Conservation (phyloP, 2,888 invertebrate species). For the Agrochola litura region DNA sequence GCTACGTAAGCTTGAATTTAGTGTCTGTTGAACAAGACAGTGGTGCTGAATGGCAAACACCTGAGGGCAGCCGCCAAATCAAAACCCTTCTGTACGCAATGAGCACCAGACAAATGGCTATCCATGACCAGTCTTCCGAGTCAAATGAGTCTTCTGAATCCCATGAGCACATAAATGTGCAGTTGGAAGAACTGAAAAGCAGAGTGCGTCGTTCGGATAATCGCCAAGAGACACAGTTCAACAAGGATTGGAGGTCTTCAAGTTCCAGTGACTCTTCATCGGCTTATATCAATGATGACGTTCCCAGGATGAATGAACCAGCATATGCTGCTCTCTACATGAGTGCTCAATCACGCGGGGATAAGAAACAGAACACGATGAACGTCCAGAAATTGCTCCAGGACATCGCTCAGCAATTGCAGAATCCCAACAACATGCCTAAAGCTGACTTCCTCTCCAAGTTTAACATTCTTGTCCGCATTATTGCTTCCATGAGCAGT, state of each 20-base stretch:
- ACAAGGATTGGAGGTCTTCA: conserved; percentile 55
- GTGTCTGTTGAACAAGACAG: conserved; percentile 77
- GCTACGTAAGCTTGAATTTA: conserved; percentile 90
- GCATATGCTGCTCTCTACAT: conserved; percentile 86
- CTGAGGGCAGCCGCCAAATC: conserved; percentile 83
- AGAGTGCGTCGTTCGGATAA: conserved; percentile 76
- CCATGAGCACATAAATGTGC: conserved; percentile 70
- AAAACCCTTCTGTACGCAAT: conserved; percentile 90
- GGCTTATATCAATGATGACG: conserved; percentile 82
- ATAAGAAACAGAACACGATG: conserved; percentile 84
- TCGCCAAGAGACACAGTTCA: conserved; percentile 51
- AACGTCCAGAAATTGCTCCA: conserved; percentile 86
- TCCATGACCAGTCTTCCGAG: conserved; percentile 76
- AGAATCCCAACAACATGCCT: conserved; percentile 90
- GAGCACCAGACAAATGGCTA: conserved; percentile 76
- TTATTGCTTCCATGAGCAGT: conserved; percentile 91
- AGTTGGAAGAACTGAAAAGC: conserved; percentile 44
- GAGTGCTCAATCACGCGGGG: conserved; percentile 79
- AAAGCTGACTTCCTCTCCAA: conserved; percentile 91
- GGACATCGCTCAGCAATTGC: conserved; percentile 91
- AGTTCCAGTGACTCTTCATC: conserved; percentile 77
- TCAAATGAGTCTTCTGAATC: conserved; percentile 78
- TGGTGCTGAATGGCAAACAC: conserved; percentile 81
- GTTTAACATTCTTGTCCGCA: conserved; percentile 90
- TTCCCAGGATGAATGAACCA: conserved; percentile 81